Evolutionary conservation across 2,797 vertebrate genomes (phyloP), one percentile per base, ranked within the genome.

Genomic region (Cuculus canorus): DNA sequence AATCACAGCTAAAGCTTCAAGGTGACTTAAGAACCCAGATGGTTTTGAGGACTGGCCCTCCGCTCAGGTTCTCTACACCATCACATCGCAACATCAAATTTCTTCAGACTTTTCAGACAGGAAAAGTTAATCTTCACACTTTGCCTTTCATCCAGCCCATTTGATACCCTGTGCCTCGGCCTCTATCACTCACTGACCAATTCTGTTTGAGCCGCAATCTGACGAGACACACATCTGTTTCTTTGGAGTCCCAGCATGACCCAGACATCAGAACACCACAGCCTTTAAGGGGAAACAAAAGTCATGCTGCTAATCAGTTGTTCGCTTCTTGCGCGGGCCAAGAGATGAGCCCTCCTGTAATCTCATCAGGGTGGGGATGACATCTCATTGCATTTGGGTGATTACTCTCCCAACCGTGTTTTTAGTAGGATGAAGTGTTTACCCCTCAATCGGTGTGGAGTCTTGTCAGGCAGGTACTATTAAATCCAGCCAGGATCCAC

Each of bases 151-250:
- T 24, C 30, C 35, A 68, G 81, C 33, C 35, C 1, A 1, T 47
- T 43, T 39, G n/a, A 48, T 28, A 63, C 9, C 10, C 25, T 9
- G 2, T 39, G 48, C 43, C 52, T 39, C 48, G 57, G 4, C 22
- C n/a, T 83, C 1, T 0, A 13, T 30, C 28, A 22, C 14, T 27
- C 61, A 37, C 1, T 1, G 48, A 30, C 33, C 35, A 35, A 7
- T 57, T 57, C 56, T 68, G 30, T 15, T 41, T 32, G 16, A 68
- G 64, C 11, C 25, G 28, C 17, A 37, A 54, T 33, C 33, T 22
- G 13, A 72, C 0, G 2, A 54, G 30, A 80, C 8, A 59, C 4
- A 19, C 27, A 48, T 12, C 50, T 64, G 41, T 30, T 64, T 48
- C 43, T 53, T 73, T 68, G 16, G 79, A 80, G 47, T 48, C 37